Evolutionary conservation across 2,113 vertebrate genomes (phyloP).

Genomic region (Dicaeum eximium): DNA sequence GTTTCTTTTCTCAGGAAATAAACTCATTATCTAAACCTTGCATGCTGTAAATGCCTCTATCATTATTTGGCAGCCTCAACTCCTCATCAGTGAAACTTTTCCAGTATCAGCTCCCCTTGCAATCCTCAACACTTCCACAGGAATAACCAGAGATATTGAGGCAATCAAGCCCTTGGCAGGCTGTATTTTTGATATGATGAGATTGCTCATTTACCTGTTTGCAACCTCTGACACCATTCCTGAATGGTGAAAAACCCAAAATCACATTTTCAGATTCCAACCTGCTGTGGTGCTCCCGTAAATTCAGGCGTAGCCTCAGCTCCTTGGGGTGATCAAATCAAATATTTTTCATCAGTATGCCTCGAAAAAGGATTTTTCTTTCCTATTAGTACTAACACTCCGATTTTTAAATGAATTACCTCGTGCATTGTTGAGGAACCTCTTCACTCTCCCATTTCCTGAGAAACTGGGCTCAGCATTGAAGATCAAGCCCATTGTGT

Average conservation of each 20-base stretch:
- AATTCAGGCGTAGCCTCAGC: background rate
- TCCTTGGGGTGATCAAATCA: background rate
- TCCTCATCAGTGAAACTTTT: background rate
- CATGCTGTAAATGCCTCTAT: background rate
- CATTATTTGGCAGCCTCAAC: background rate
- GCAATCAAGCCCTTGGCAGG: background rate
- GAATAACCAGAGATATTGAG: background rate
- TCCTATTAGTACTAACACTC: background rate
- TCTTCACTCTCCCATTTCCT: background rate
- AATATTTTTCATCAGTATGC: accelerated
- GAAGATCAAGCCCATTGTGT: accelerated
- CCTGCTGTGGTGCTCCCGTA: accelerated
- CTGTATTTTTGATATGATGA: background rate
- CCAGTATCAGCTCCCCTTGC: too few species aligned
- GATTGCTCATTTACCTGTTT: accelerated
- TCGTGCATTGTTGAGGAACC: background rate
- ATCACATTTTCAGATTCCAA: accelerated
- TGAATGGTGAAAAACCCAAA: accelerated
- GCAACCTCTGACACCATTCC: accelerated
- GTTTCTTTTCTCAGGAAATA: background rate
- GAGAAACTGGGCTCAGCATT: background rate
- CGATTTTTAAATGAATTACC: background rate
- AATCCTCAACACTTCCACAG: background rate
- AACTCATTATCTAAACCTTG: background rate
- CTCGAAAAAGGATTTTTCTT: background rate